Conservation (phyloP, 53 echinoderm and acorn worm species). For the Echinometra lucunter region DNA sequence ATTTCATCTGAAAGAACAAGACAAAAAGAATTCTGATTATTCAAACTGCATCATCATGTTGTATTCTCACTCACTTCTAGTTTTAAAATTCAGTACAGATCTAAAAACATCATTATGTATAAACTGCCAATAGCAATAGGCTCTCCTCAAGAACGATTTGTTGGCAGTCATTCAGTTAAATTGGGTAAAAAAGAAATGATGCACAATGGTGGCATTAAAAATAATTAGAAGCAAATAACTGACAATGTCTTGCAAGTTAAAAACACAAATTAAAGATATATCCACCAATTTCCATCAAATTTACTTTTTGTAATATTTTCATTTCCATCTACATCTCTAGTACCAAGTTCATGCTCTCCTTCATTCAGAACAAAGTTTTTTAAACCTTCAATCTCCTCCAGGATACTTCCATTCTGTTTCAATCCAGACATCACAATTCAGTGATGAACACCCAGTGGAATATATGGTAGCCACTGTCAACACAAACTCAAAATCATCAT, state of each 20-base stretch:
- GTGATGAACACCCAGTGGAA: not conserved
- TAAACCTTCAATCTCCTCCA: not conserved
- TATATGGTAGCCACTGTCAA: not conserved
- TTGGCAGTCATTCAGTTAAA: too few species aligned
- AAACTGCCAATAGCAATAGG: too few species aligned
- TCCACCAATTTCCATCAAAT: not conserved
- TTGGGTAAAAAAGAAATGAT: too few species aligned
- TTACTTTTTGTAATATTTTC: not conserved
- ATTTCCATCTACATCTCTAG: not conserved
- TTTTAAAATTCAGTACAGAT: not conserved
- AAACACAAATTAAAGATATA: not conserved
- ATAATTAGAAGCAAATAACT: not conserved
- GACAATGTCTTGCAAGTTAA: not conserved
- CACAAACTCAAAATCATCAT: not conserved
- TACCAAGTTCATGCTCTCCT: not conserved
- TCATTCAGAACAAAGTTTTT: not conserved
- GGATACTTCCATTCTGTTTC: not conserved
- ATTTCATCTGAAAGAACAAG: constrained; percentile 91
- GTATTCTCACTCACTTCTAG: not conserved
- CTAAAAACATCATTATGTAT: not conserved
- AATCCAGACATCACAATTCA: not conserved
- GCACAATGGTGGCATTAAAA: too few species aligned
- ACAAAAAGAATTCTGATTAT: not conserved
- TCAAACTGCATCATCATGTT: not conserved
- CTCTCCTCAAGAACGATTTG: too few species aligned